Evolutionary conservation across 1,140 invertebrate genomes (phyloP), one percentile per base, ranked within the genome.

Genomic region (Drosophila willistoni): DNA sequence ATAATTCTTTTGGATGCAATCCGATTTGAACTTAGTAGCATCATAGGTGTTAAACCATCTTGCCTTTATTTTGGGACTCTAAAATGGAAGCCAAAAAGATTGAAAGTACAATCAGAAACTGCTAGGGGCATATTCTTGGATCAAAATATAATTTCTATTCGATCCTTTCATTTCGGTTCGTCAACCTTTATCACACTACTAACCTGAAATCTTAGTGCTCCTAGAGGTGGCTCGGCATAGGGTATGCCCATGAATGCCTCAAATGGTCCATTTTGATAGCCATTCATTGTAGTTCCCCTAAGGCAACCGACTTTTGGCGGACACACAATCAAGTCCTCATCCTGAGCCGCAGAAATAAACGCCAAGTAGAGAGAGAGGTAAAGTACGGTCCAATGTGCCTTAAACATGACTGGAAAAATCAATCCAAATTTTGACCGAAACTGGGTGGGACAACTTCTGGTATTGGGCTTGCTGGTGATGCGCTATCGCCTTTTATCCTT

Each of bases 1-100:
- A 68, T 79, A 80, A 69, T 90, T 90, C 60, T 89, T 89, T 66
- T 91, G 90, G 55, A 89, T 76, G 60, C 90, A 91, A 33, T 82
- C 79, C 1, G 60, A 0, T 34, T 75, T 80, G 13, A 71, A 29
- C 3, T 25, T n/a, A 39, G 72, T 77, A 5, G 79, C 90, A 71
- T 90, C 72, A 7, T 79, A 73, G 7, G 73, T 67, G 36, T 71
- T 75, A 12, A 12, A 5, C 69, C 78, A 74, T 14, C 68, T 77
- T 5, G 36, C 3, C 3, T 13, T 72, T 1, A 72, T 73, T 42
- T 86, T 79, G 19, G 91, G 91, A 44, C 87, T 84, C 91, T 92
- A 59, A 13, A 61, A 14, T 7, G 0, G 1, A 17, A 25, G 13
- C 10, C 14, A 13, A n/a, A 7, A 17, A 22, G 10, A 9, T 1